phyloP scores from a whole-genome alignment of 2,888 invertebrate species.

The Tiliacea aurago region DNA sequence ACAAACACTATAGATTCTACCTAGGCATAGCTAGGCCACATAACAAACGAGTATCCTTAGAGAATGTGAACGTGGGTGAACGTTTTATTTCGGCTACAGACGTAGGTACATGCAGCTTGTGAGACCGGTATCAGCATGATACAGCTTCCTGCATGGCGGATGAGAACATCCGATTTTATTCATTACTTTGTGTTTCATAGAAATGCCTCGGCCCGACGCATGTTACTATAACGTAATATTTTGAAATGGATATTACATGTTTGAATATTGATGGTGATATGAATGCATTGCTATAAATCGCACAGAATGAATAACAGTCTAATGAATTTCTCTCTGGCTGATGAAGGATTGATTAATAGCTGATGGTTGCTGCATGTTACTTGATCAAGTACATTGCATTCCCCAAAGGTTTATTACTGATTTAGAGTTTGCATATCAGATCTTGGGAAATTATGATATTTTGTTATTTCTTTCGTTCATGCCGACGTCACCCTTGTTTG shows the following conservation, averaged over 20 bases:
- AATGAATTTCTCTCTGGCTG: slow-evolving; percentile 75
- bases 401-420: slow-evolving; percentile 75
- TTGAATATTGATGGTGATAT: slow-evolving; percentile 71
- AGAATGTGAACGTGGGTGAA: slow-evolving; percentile 62
- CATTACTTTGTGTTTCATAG: slow-evolving; percentile 87
- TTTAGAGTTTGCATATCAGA: slow-evolving; percentile 82
- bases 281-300: slow-evolving; percentile 80
- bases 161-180: slow-evolving; percentile 86
- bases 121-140: slow-evolving; percentile 87
- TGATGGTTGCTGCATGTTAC: slow-evolving; percentile 88
- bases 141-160: slow-evolving; percentile 90
- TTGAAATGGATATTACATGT: slow-evolving; percentile 75
- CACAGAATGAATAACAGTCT: slow-evolving; percentile 77
- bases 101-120: slow-evolving; percentile 82
- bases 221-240: slow-evolving; percentile 83
- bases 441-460: slow-evolving; percentile 71
- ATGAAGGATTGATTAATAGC: slow-evolving; percentile 77
- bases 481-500: slow-evolving; percentile 69
- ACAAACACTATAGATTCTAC: slow-evolving; percentile 52
- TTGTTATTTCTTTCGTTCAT: slow-evolving; percentile 65
- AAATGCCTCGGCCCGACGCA: slow-evolving; percentile 90
- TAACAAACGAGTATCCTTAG: slow-evolving; percentile 61
- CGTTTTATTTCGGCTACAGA: slow-evolving; percentile 63
- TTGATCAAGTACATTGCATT: slow-evolving; percentile 83
- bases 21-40: slow-evolving; percentile 51